Base-by-base conservation (phyloP, 2,888 invertebrate genomes). In the Glaucopsyche alexis region DNA sequence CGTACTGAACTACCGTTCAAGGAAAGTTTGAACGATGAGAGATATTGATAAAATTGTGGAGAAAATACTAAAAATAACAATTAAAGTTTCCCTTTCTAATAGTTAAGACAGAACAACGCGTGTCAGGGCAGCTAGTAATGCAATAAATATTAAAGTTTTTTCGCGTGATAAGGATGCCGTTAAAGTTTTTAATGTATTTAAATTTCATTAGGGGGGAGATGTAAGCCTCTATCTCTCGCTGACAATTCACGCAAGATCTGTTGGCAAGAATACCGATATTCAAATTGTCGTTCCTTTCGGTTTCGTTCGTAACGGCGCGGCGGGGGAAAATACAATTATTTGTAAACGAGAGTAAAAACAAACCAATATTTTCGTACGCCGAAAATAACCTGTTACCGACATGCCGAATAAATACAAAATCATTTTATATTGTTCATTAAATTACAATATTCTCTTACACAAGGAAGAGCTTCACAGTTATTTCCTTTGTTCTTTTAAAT, bases 371-470 rank as follows among this genome's bases (percentile, higher is more conserved):
- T 38, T 60, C 60, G 60, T 38, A 60, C 38, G 29, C 60, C 60
- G 29, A 60, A 60, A 60, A 38, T 60, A 60, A 60, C 60, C 60
- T 60, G 14, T 29, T 60, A 60, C 60, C 29, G 29, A 11, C 47
- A 11, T 14, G 29, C 29, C 38, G 14, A 60, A 38, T 60, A 60
- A 60, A 60, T 7, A 60, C 60, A 7, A 60, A 60, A 60, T 60
- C 19, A 60, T 60, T 60, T 29, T 60, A 60, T 60, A 60, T 29
- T 38, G 60, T 60, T 60, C 60, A 60, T 60, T 60, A 60, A 60
- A 60, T 60, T 29, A 60, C 60, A 50, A 50, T 50, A 11, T 38
- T 60, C 60, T 29, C 29, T 60, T 38, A 29, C 29, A 60, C 60
- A 13, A 29, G 47, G 13, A 11, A 47, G 60, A 13, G 60, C 29